Evolutionary conservation across 2,888 invertebrate genomes (phyloP).

Genomic region (Hetaerina titia): DNA sequence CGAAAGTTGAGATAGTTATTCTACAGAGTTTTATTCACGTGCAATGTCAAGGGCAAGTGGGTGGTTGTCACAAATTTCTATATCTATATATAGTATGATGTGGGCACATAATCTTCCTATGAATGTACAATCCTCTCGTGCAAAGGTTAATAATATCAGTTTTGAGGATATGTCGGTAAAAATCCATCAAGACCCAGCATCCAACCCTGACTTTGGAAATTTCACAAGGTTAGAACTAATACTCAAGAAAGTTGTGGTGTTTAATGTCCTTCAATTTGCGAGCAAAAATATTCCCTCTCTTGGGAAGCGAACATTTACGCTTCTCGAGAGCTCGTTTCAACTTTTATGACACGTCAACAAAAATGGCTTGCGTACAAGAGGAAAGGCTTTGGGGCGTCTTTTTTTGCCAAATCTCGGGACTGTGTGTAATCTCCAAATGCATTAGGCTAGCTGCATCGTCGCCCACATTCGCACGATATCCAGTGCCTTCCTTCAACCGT

Average conservation of each 20-base stretch:
- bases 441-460: background rate
- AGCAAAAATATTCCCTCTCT: background rate
- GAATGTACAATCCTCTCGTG: too few species aligned
- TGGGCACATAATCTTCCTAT: too few species aligned
- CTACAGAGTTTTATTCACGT: too few species aligned
- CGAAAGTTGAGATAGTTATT: too few species aligned
- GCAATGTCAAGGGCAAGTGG: too few species aligned
- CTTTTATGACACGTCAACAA: background rate
- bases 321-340: background rate
- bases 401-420: background rate
- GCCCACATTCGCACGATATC: background rate
- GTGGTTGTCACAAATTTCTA: too few species aligned
- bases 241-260: background rate
- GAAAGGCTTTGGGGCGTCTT: background rate
- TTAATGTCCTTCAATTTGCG: background rate
- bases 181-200: too few species aligned
- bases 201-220: background rate
- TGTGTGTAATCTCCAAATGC: background rate
- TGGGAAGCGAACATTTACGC: background rate
- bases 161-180: background rate
- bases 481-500: background rate
- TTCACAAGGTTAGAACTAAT: background rate
- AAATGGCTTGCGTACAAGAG: background rate
- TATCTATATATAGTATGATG: too few species aligned
- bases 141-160: background rate